Base-by-base conservation (phyloP, 1,140 invertebrate species). In the Camponotus pennsylvanicus region DNA sequence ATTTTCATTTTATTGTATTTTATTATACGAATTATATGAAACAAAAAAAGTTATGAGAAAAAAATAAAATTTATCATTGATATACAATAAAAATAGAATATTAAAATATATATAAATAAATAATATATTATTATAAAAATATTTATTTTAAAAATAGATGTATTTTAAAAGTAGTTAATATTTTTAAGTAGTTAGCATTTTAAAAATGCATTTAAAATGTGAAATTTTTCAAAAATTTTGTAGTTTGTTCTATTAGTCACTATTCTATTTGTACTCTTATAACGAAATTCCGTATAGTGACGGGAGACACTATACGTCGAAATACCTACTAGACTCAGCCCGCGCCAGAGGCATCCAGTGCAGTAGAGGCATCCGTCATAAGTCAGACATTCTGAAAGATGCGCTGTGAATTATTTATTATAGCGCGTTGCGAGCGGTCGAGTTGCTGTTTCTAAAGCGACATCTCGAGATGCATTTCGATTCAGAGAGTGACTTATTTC, bases 301-400 rank as follows among this genome's bases (percentile, higher is more conserved):
- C 7, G 34, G 27, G 67, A 73, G 27, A 55, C 21, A 57, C 9
- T 5, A 18, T 82, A 32, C 15, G n/a, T 82, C 34, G 37, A 45
- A 7, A 32, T 75, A 63, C 8, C 13, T 63, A 49, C 27, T 45
- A 52, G 4, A 37, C 49, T 80, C 66, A 42, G 27, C 40, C 2
- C 55, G 55, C 57, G 40, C 40, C 27, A 18, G 45, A 15, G 13
- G 45, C 45, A 49, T 49, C 11, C n/a, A n/a, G 52, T 45, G 57
- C 49, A 85, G 49, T 67, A 52, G 63, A 69, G 34, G 42, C 40
- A 78, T 85, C 63, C 63, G 52, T 85, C 77, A 85, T 85, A 80
- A 69, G 84, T 85, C 63, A 85, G 84, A 85, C 76, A 63, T 69
- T 37, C 27, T 59, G 75, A 85, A 83, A 83, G 79, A 83, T 83